These are phyloP conservation scores for Rhinoptilus africanus DNA, from an alignment of 2,113 vertebrate genomes.

Conservation along the genomic window DNA sequence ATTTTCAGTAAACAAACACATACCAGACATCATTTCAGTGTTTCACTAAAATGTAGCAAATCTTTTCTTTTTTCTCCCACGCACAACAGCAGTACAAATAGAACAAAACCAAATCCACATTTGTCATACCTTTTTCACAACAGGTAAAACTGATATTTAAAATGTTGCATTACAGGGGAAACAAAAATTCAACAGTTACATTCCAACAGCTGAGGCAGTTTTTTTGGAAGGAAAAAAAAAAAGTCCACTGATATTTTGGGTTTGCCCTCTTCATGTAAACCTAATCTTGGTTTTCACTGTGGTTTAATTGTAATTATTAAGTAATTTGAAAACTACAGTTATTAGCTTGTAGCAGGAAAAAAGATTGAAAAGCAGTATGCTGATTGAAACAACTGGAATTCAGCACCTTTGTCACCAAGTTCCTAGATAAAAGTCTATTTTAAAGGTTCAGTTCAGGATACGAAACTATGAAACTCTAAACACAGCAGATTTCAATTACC, in stretches of 20 bases:
- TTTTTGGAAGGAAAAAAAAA: background rate
- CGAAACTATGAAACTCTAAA: background rate
- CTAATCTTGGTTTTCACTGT: background rate
- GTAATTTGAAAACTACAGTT: background rate
- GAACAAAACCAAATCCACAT: background rate
- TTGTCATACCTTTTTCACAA: background rate
- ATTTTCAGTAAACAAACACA: background rate
- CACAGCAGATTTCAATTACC: background rate
- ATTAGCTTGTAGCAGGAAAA: background rate
- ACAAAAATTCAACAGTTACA: background rate
- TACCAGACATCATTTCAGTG: background rate
- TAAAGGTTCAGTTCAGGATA: background rate
- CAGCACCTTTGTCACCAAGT: background rate
- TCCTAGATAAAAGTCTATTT: background rate
- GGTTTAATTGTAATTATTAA: background rate
- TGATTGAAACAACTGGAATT: background rate
- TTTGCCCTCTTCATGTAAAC: background rate
- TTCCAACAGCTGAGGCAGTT: background rate
- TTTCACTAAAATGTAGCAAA: background rate
- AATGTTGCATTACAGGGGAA: fast-evolving
- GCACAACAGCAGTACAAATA: background rate
- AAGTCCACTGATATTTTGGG: background rate
- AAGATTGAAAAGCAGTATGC: background rate
- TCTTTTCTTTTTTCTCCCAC: background rate
- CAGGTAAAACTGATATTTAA: background rate